A percentile compares a stretch with the other conserved stretches of the same genome.
Conservation (phyloP, 2,113 vertebrate genomes). For the Motacilla alba region DNA sequence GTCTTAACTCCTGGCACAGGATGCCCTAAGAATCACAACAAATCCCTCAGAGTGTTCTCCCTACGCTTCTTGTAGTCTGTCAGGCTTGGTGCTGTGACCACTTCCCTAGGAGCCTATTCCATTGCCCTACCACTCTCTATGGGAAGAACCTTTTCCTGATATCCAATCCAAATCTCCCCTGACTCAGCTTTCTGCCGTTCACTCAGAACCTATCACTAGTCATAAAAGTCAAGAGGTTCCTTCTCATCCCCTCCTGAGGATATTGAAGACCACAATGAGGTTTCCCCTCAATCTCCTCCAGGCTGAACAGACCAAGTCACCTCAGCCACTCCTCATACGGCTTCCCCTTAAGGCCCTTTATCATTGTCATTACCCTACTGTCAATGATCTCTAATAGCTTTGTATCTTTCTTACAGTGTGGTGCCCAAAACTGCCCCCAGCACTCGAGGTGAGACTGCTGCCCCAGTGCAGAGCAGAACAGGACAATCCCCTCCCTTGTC, state of each 20-base stretch:
- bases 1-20: background rate
- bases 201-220: background rate
- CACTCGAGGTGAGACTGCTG: rapidly evolving
- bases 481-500: background rate
- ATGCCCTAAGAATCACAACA: background rate
- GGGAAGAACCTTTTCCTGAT: background rate
- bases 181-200: background rate
- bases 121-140: background rate
- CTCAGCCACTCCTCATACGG: background rate
- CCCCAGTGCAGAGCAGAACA: rapidly evolving
- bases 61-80: background rate
- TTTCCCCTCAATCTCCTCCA: background rate
- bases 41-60: background rate
- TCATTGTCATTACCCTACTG: background rate
- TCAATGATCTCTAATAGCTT: background rate
- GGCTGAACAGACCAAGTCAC: background rate
- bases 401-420: background rate
- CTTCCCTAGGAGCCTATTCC: background rate
- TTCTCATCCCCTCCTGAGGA: background rate
- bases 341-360: background rate
- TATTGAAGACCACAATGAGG: background rate
- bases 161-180: background rate
- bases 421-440: background rate
- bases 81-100: background rate
- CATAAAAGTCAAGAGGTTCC: background rate